phyloP scores from a whole-genome alignment of 2,888 invertebrate species.

The Leuctra nigra region DNA sequence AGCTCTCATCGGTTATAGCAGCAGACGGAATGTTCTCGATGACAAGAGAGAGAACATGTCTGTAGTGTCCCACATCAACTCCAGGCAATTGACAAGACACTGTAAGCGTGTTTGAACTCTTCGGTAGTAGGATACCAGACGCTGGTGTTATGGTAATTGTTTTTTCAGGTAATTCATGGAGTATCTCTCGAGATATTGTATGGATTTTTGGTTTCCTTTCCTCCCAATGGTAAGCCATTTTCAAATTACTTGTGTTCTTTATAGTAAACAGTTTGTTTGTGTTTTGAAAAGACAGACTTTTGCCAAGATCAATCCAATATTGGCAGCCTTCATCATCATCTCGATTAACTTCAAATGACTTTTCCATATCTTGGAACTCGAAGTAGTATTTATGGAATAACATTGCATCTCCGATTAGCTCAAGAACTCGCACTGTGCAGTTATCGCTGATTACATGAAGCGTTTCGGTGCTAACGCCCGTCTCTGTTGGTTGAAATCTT shows the following conservation, averaged over 20 bases:
- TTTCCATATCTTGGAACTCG: constrained; percentile 30
- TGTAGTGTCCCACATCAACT: constrained; percentile 34
- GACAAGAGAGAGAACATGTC: constrained; percentile 33
- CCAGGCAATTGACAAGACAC: constrained; percentile 33
- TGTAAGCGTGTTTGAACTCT: constrained; percentile 35
- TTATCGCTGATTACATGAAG: constrained; percentile 42
- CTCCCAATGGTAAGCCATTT: constrained; percentile 36
- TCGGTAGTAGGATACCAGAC: constrained; percentile 34
- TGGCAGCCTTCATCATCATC: constrained; percentile 14
- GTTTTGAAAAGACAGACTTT: constrained; percentile 18
- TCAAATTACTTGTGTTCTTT: constrained; percentile 32
- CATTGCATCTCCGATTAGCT: constrained; percentile 43
- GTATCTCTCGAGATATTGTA: constrained; percentile 18
- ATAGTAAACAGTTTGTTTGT: constrained; percentile 17
- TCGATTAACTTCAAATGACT: background rate
- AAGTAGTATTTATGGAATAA: constrained; percentile 36
- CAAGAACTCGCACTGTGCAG: constrained; percentile 37
- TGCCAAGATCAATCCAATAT: constrained; percentile 24
- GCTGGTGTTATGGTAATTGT: constrained; percentile 34
- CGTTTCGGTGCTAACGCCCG: constrained; percentile 40
- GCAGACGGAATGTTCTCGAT: background rate
- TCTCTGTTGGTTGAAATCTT: constrained; percentile 38
- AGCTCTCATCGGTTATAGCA: background rate
- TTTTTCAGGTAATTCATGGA: constrained; percentile 31
- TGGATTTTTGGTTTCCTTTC: constrained; percentile 26